Percentiles rank a stretch among this genome's conserved stretches.
phyloP scores from a whole-genome alignment of 2,113 vertebrate species.

The Hypomesus transpacificus region DNA sequence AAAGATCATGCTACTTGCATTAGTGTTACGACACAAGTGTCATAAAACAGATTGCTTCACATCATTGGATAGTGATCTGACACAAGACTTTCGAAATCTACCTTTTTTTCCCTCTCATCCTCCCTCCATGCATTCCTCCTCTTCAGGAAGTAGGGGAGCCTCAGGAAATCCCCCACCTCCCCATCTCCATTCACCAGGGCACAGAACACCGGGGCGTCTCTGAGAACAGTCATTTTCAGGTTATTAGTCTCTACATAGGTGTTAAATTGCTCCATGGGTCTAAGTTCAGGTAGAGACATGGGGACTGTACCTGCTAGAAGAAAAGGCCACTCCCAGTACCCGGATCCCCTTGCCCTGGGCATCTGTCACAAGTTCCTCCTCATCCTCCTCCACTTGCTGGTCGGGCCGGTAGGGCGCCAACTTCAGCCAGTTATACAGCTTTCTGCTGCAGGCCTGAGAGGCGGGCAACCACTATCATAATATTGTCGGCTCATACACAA shows the following conservation, averaged over 20 bases:
- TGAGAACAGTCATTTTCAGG: conserved; percentile 41
- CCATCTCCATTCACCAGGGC: conserved; percentile 85
- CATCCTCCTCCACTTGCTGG: conserved; percentile 87
- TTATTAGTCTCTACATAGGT: background rate
- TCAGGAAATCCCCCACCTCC: conserved; percentile 87
- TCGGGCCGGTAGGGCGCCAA: conserved; percentile 84
- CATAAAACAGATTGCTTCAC: background rate
- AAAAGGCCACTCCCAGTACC: conserved; percentile 84
- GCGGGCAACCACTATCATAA: conserved; percentile 15
- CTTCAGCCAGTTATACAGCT: conserved; percentile 86
- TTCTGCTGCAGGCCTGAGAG: conserved; percentile 80
- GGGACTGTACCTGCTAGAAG: conserved; percentile 75
- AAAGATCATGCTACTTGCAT: conserved; percentile 17
- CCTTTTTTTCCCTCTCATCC: conserved; percentile 86
- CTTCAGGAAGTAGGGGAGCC: conserved; percentile 86
- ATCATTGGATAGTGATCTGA: too few relatives aligned
- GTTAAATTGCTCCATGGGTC: background rate
- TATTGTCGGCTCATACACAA: conserved; percentile 20
- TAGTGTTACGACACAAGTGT: background rate
- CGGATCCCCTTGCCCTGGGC: conserved; percentile 85
- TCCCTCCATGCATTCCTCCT: conserved; percentile 88
- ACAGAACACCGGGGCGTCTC: conserved; percentile 86
- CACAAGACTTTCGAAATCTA: conserved; percentile 32
- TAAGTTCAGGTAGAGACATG: background rate
- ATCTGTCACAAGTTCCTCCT: conserved; percentile 84